Evolutionary conservation across 2,113 vertebrate species (phyloP), one percentile per base, ranked within the genome.

Genomic region (Mola mola): DNA sequence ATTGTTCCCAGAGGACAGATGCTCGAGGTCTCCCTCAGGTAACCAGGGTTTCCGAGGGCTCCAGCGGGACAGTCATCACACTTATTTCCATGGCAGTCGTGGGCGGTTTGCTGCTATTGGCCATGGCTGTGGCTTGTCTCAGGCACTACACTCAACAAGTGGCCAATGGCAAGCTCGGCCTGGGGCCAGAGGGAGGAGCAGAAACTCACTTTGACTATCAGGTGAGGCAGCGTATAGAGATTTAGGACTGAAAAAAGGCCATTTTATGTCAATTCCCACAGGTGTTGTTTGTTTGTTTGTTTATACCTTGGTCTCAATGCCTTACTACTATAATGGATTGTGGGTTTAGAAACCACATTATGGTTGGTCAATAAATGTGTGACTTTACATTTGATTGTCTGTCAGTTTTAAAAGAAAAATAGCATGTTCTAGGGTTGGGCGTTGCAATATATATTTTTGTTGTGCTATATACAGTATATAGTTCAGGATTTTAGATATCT

Each of bases 141-240:
- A 90, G 93, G 50, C 96, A 96, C 72, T 93, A 96, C 2, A 83
- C 92, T 4, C 92, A 91, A 42, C 95, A 95, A 71, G 87, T 93
- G 25, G 94, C 95, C 76, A 94, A 94, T 75, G 94, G 95, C 60
- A 95, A 94, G 53, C 87, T 97, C 53, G 95, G 95, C 0, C 86
- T 98, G 64, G 96, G 96, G 2, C 95, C 96, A 0, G 97, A 98
- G 87, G 96, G 93, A n/a, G 95, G 94, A n/a, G 90, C 91, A 0
- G 95, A 98, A 76, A 96, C 95, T 24, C 96, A 96, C 64, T 94
- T 95, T 4, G 96, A 98, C 82, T 99, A 99, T 82, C 97, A 98
- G 96, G 97, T 98, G 87, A 40, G 47, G 8, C 4, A 19, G 8
- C 25, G 19, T 0, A 17, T 8, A 13, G 13, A 6, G 8, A 28